Base-by-base conservation (phyloP, 2,888 invertebrate genomes). In the Habrosyne pyritoides region DNA sequence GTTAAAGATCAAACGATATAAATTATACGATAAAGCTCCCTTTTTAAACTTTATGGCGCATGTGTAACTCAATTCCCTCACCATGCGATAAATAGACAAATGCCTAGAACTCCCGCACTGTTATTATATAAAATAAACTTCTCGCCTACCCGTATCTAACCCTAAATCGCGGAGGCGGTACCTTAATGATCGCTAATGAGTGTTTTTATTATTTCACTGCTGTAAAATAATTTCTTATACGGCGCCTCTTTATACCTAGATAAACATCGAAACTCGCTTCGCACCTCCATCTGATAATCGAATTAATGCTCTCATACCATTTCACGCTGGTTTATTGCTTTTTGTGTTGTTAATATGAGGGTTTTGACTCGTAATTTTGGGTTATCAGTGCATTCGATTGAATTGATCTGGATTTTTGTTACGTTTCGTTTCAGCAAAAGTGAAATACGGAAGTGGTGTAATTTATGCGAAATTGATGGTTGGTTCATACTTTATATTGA, bases 191-290 rank as follows among this genome's bases (percentile, higher is more conserved):
- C 81, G 91, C 91, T 92, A 92, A 92, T 91, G 86, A 92, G 87
- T 82, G 83, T 87, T 91, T 91, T 91, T 91, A 91, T 91, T 91
- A 91, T 91, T 92, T 91, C 86, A 89, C 84, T 87, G 87, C 73
- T 83, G 89, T 92, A 86, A 91, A 91, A 91, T 91, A 90, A 91
- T 91, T 91, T 89, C 89, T 89, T 87, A 85, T 85, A 87, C 81
- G 83, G 86, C 81, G 83, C 89, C 89, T 91, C 89, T 90, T 91
- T 91, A 90, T 89, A 84, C 89, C 85, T 90, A 91, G 92, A 92
- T 91, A 92, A 92, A 91, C 92, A 92, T 92, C 92, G 79, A 88
- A 91, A 89, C 89, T 82, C 91, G 91, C 91, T 92, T 92, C 89
- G 83, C 92, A 91, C 91, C 89, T 91, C 88, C 70, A 91, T 92